Conservation (phyloP, 2,888 invertebrate genomes). For the Drosophila putrida region DNA sequence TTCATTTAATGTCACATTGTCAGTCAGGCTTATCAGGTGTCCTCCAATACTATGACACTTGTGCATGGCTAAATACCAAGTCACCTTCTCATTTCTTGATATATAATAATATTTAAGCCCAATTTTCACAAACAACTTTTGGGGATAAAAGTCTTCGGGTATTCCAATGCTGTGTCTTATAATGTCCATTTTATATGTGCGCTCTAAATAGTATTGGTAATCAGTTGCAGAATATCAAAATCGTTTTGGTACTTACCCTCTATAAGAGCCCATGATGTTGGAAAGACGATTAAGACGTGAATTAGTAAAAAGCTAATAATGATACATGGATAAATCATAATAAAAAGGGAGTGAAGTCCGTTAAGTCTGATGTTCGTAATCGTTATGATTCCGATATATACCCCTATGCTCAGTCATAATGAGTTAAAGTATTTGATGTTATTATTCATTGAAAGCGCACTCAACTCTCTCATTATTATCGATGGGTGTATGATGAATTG, state of each 20-base stretch:
- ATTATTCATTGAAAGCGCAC: neutral
- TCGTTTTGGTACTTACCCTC: conserved; percentile 17
- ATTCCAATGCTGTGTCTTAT: neutral
- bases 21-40: conserved; percentile 21
- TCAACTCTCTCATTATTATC: neutral
- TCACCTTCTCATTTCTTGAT: accelerated
- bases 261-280: neutral
- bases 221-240: neutral
- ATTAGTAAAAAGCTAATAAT: neutral
- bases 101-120: conserved; percentile 19
- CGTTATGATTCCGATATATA: neutral
- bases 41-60: conserved; percentile 12
- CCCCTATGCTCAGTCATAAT: neutral
- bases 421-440: neutral
- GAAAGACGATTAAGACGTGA: neutral
- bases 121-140: neutral
- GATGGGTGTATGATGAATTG: neutral
- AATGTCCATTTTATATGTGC: neutral
- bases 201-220: neutral
- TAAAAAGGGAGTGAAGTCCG: neutral
- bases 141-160: neutral
- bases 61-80: conserved; percentile 31
- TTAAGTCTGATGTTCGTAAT: neutral
- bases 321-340: conserved; percentile 4
- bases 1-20: neutral